Base-by-base conservation (phyloP, 2,797 vertebrate species). In the Malacoctenus gilli region DNA sequence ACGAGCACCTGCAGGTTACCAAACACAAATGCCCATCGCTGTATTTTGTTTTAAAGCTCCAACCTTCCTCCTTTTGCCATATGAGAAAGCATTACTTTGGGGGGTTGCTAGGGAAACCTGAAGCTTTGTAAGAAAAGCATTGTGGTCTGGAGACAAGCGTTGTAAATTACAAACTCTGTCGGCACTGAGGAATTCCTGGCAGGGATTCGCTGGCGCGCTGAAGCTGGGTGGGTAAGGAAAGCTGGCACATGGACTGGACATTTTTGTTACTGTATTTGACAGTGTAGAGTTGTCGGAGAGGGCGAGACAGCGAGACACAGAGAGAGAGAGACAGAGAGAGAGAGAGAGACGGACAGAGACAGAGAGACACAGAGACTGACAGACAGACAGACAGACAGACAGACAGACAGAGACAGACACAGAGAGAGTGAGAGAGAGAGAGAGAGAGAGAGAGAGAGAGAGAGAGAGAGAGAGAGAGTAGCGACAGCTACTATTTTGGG, bases 141-240 rank as follows among this genome's bases (percentile, higher is more conserved):
- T 91, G 90, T 83, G 91, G 89, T 89, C 74, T 82, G 81, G 70
- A 84, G 75, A 82, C 79, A 67, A 80, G 82, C 43, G 40, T 61
- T 82, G 83, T 92, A 92, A 92, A 92, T 91, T 89, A 89, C 85
- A 78, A 86, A 89, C 85, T 85, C 69, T 64, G 51, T 54, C 67
- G 59, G 77, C 79, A 71, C 39, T 40, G 80, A 59, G 77, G 85
- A 87, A 89, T 89, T 87, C 87, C 82, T 66, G 83, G 79, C 71
- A 56, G 5, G 58, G 74, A 37, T 68, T 65, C 38, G 68, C 79
- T 67, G 54, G 66, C 23, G 23, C 35, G 76, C 49, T 30, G 42
- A 67, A 68, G 63, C 68, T 39, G 75, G 61, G 61, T 15, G 67
- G 65, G 34, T 31, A 31, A 71, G 72, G 65, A 71, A 63, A 59